These are phyloP conservation scores for Dinoponera quadriceps DNA, from an alignment of 1,140 invertebrate species.

Conservation along the genomic window DNA sequence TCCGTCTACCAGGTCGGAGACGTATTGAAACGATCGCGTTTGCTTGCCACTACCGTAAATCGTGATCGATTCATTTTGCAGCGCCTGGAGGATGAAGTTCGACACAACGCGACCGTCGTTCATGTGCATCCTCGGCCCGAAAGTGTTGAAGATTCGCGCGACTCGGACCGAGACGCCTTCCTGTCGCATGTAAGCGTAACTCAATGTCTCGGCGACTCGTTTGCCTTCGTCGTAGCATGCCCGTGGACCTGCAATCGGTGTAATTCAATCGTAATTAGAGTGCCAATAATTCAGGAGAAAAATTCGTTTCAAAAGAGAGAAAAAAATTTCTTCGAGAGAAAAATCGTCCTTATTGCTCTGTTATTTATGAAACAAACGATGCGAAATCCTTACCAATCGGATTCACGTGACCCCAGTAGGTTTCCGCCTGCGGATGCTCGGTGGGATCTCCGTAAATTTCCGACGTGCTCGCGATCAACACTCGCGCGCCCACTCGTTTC, in stretches of 20 bases:
- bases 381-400: conserved; percentile 94
- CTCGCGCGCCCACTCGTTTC: conserved; percentile 96
- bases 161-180: conserved; percentile 98
- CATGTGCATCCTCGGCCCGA: conserved; percentile 99
- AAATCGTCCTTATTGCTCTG: background rate
- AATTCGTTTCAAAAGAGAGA: too few relatives aligned
- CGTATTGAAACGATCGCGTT: conserved; percentile 99
- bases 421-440: conserved; percentile 97
- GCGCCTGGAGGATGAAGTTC: conserved; percentile 98
- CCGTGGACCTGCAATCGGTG: conserved; percentile 90
- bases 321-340: background rate
- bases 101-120: conserved; percentile 99
- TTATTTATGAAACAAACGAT: too few relatives aligned
- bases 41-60: conserved; percentile 98
- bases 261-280: background rate
- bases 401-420: conserved; percentile 99
- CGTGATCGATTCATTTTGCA: conserved; percentile 98
- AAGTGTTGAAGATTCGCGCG: conserved; percentile 99
- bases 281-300: background rate
- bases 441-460: conserved; percentile 99
- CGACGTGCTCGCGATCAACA: conserved; percentile 98
- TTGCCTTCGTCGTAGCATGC: conserved; percentile 99
- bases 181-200: conserved; percentile 98
- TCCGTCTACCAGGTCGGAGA: conserved; percentile 98
- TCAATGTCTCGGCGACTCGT: conserved; percentile 97